phyloP scores from a whole-genome alignment of 1,140 invertebrate genomes.

The Magallana ariakensis region DNA sequence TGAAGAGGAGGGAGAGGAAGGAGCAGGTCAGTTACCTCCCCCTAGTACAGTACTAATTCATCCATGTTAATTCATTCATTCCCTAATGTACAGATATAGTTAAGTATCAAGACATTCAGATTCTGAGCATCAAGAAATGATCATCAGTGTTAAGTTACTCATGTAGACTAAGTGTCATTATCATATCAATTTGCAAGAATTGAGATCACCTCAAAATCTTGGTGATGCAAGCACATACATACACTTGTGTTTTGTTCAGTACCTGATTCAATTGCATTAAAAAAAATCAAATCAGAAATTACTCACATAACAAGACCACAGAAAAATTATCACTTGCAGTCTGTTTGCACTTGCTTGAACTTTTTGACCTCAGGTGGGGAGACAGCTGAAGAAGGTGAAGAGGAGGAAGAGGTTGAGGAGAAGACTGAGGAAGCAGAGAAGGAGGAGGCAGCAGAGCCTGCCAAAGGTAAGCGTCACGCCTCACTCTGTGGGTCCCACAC shows the following conservation, averaged over 20 bases:
- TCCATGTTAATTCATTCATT: neutral
- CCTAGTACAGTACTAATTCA: neutral
- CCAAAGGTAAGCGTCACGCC: conserved; percentile 41
- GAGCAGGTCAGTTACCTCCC: conserved; percentile 47
- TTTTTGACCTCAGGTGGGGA: conserved; percentile 40
- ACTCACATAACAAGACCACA: neutral
- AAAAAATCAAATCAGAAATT: neutral
- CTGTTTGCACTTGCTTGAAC: neutral
- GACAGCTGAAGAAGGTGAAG: conserved; percentile 50
- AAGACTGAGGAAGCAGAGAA: conserved; percentile 58
- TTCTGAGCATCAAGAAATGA: too few species aligned
- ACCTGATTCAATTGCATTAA: neutral
- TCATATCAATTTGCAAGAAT: neutral
- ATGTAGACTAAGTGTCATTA: too few species aligned
- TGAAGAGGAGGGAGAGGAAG: conserved; percentile 64
- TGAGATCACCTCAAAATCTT: neutral
- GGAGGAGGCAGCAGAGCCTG: conserved; percentile 40
- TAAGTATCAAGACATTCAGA: too few species aligned
- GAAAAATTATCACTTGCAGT: neutral
- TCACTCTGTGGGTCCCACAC: neutral
- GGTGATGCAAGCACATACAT: neutral
- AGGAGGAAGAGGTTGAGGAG: conserved; percentile 55
- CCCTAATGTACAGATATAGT: too few species aligned
- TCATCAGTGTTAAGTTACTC: too few species aligned
- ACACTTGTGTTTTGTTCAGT: neutral